These are phyloP conservation scores for Tapera naevia DNA, from an alignment of 2,797 vertebrate species.

Conservation along the genomic window DNA sequence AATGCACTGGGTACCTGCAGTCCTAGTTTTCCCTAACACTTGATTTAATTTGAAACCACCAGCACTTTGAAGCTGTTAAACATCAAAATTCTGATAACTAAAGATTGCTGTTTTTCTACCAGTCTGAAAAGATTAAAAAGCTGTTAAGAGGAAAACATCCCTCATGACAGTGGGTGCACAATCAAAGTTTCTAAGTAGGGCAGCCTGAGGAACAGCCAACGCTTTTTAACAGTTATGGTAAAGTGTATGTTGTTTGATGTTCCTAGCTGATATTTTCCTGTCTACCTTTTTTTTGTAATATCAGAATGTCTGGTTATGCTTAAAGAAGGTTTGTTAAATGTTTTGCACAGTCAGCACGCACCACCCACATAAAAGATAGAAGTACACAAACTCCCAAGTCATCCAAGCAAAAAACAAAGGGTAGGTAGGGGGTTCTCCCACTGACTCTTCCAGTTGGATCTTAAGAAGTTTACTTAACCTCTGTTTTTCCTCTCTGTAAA, in stretches of 20 bases:
- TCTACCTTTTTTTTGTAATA: slow-evolving; percentile 23
- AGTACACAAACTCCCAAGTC: neutral
- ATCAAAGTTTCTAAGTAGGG: slow-evolving; percentile 68
- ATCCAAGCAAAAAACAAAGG: neutral
- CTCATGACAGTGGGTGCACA: slow-evolving; percentile 49
- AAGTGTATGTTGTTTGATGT: slow-evolving; percentile 43
- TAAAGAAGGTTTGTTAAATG: slow-evolving; percentile 1
- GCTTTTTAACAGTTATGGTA: slow-evolving; percentile 43
- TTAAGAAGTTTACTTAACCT: neutral
- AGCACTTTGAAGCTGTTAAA: slow-evolving; percentile 65
- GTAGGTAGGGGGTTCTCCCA: neutral
- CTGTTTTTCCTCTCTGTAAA: neutral
- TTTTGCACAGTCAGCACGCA: slow-evolving; percentile 29
- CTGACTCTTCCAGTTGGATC: neutral
- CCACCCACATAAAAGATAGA: neutral
- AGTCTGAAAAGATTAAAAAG: slow-evolving; percentile 69
- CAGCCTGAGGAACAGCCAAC: slow-evolving; percentile 52
- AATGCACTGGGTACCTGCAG: slow-evolving; percentile 28
- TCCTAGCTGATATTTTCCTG: slow-evolving; percentile 2
- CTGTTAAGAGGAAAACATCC: slow-evolving; percentile 54
- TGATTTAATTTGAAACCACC: slow-evolving; percentile 50
- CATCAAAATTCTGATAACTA: slow-evolving; percentile 58
- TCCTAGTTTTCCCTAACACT: slow-evolving; percentile 39
- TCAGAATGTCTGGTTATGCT: neutral
- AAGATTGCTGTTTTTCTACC: slow-evolving; percentile 46